Conservation (phyloP, 1,140 invertebrate species). For the Linepithema humile region DNA sequence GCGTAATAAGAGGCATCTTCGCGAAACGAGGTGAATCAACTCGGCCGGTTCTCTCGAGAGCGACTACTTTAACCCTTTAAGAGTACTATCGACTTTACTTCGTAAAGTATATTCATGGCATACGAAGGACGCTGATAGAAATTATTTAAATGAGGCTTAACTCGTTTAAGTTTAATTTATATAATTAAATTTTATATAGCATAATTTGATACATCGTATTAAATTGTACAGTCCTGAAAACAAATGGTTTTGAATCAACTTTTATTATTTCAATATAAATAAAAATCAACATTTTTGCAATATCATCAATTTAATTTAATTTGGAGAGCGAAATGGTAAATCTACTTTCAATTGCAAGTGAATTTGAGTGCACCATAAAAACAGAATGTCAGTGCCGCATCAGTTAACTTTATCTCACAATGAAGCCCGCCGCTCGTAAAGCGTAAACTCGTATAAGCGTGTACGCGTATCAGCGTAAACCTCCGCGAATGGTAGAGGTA, state of each 20-base stretch:
- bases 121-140: background rate
- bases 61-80: slow-evolving; percentile 36
- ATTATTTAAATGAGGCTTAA: slow-evolving; percentile 1
- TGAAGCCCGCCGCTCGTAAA: slow-evolving; percentile 1
- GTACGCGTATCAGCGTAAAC: slow-evolving; percentile 4
- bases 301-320: background rate
- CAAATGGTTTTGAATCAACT: too few relatives aligned
- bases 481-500: background rate
- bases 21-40: slow-evolving; percentile 44
- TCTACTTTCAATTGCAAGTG: background rate
- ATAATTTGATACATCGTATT: too few relatives aligned
- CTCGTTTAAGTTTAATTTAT: background rate
- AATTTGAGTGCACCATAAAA: background rate
- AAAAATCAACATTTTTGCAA: background rate
- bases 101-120: background rate
- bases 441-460: too few relatives aligned
- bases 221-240: too few relatives aligned
- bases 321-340: background rate
- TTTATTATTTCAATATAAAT: background rate
- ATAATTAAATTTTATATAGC: too few relatives aligned
- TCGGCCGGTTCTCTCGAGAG: background rate
- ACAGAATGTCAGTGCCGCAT: background rate
- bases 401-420: background rate
- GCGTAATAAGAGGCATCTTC: slow-evolving; percentile 46
- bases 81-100: slow-evolving; percentile 5